Base-by-base conservation (phyloP, 2,888 invertebrate species). In the Aleiodes testaceus region DNA sequence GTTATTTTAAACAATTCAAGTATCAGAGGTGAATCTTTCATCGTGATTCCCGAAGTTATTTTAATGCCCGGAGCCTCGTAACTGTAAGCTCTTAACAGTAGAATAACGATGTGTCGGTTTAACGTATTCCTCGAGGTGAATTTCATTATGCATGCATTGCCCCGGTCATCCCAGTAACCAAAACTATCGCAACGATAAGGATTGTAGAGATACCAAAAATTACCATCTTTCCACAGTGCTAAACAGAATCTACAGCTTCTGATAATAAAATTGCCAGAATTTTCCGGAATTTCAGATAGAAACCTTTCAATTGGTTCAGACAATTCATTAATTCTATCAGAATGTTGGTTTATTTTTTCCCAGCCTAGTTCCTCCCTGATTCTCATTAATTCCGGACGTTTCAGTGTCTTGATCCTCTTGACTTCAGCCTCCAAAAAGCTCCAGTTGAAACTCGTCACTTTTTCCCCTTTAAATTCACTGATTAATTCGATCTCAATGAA, bases 191-290 rank as follows among this genome's bases (percentile, higher is more conserved):
- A 86, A 0, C 84, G 79, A 49, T 84, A 86, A 0, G 86, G 86
- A 72, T 85, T 86, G 70, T 82, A 86, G 0, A 84, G 66, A 18
- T 85, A 86, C 86, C 86, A 86, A 72, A 85, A 85, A 1, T 70
- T 59, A 0, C 79, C 84, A 30, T 86, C 86, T 2, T 78, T 76
- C 86, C 86, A 86, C 47, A 85, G 84, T 0, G 86, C 84, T 1
- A 86, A 18, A 0, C 78, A 79, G 71, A 81, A 86, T 68, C 80
- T 79, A 0, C 70, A 49, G 0, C 84, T 84, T 30, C 82, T 81
- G 7, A 85, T 70, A 7, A 86, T 79, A 63, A 84, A 86, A 50
- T 85, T 82, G 1, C 75, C 78, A 70, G 77, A 80, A 0, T 75
- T 75, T 2, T 71, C 36, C 0, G 80, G 78, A 1, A 84, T 42